Percentiles rank a stretch among this genome's conserved stretches.
Evolutionary conservation across 2,888 invertebrate genomes (phyloP).

Genomic region (Pterostichus niger): DNA sequence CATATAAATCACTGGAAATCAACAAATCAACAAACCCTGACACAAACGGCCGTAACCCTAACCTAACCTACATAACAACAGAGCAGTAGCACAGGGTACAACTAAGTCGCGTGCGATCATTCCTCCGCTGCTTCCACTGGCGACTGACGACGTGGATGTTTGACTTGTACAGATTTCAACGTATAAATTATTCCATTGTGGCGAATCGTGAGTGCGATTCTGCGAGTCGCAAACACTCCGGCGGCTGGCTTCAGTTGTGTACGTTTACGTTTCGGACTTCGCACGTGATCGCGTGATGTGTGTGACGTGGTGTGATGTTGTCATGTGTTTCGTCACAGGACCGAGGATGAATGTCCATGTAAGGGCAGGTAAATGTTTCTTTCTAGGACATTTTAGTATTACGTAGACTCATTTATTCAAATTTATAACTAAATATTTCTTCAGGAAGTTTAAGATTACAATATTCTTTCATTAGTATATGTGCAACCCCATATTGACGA

Average conservation of each 20-base stretch:
- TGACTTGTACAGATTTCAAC: conserved; percentile 60
- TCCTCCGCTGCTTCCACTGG: not conserved
- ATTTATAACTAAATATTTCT: no score
- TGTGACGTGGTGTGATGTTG: conserved; percentile 4
- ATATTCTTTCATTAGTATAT: no score
- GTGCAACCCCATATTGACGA: no score
- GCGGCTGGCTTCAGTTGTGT: conserved; percentile 20
- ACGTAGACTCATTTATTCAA: no score
- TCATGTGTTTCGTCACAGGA: not conserved
- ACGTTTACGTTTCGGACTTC: conserved; percentile 50
- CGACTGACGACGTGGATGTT: conserved; percentile 27
- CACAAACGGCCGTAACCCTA: conserved; percentile 11
- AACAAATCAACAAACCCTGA: conserved; percentile 14
- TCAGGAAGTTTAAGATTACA: no score
- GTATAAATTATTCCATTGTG: conserved; percentile 58
- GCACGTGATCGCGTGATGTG: conserved; percentile 18
- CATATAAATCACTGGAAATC: conserved; percentile 3
- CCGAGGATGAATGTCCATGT: no score
- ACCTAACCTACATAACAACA: not conserved
- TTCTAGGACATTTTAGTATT: no score
- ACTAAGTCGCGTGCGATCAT: conserved; percentile 16
- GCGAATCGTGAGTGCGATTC: not conserved
- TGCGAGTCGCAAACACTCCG: not conserved
- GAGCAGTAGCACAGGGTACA: not conserved
- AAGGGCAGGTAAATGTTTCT: no score